These are phyloP conservation scores for Magallana angulata DNA, from an alignment of 1,140 invertebrate genomes.

Conservation along the genomic window DNA sequence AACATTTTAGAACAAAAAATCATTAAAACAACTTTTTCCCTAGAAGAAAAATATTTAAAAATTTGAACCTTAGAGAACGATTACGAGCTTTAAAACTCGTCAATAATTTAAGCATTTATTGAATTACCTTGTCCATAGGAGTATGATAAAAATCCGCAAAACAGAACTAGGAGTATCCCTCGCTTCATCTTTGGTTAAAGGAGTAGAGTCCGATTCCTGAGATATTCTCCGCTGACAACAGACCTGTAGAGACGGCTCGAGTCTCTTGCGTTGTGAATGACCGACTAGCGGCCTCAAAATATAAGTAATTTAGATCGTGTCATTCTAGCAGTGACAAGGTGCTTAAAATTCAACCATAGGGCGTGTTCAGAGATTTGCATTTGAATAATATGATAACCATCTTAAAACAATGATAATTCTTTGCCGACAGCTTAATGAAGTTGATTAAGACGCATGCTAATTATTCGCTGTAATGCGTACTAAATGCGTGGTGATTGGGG, in stretches of 20 bases:
- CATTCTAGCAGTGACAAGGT: background rate
- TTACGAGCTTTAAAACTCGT: too few relatives aligned
- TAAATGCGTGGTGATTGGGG: background rate
- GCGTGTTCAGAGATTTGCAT: background rate
- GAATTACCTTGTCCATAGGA: background rate
- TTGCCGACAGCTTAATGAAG: constrained; percentile 1
- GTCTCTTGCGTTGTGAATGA: constrained; percentile 24
- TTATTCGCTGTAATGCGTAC: background rate
- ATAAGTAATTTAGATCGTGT: constrained; percentile 34
- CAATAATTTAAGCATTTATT: too few relatives aligned
- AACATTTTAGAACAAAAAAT: too few relatives aligned
- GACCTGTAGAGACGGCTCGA: background rate
- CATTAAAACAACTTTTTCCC: too few relatives aligned
- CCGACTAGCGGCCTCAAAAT: background rate
- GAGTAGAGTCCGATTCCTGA: background rate
- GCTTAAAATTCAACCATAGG: constrained; percentile 28
- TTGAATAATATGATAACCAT: constrained; percentile 11
- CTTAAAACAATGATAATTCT: constrained; percentile 20
- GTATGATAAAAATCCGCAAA: constrained; percentile 1
- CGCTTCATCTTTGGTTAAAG: background rate
- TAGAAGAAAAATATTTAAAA: too few relatives aligned
- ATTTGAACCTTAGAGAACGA: too few relatives aligned
- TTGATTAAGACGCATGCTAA: background rate
- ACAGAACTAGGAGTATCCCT: background rate
- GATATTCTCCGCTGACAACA: background rate